Conservation (phyloP, 1,140 invertebrate genomes). For the Solen grandis region DNA sequence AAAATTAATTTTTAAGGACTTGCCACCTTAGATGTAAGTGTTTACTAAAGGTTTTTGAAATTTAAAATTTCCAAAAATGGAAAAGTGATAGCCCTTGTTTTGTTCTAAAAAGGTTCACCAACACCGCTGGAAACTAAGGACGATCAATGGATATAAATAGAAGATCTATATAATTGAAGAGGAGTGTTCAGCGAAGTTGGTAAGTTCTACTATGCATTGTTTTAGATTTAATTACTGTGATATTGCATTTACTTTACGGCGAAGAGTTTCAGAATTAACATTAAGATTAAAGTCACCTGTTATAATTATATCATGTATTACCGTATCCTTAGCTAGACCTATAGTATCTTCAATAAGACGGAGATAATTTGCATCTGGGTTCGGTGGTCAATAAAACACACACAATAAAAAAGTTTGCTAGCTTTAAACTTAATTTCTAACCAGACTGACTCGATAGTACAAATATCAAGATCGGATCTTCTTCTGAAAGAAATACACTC, state of each 20-base stretch:
- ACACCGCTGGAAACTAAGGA: too few species aligned
- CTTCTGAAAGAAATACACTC: too few species aligned
- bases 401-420: slow-evolving; percentile 1
- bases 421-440: neutral
- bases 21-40: too few species aligned
- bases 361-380: neutral
- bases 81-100: too few species aligned
- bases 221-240: slow-evolving; percentile 11
- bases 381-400: slow-evolving; percentile 5
- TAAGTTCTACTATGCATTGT: slow-evolving; percentile 1
- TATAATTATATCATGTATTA: slow-evolving; percentile 14
- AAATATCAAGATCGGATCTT: too few species aligned
- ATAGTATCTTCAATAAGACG: slow-evolving; percentile 9
- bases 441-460: slow-evolving; percentile 19
- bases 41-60: too few species aligned
- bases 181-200: slow-evolving; percentile 22
- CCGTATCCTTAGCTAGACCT: neutral
- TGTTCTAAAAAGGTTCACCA: too few species aligned
- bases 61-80: too few species aligned
- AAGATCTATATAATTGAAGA: slow-evolving; percentile 16
- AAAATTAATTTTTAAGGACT: too few species aligned
- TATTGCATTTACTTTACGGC: neutral
- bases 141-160: neutral
- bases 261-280: neutral
- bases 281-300: slow-evolving; percentile 27